Conservation (phyloP, 2,113 vertebrate species). For the Microtus pennsylvanicus region DNA sequence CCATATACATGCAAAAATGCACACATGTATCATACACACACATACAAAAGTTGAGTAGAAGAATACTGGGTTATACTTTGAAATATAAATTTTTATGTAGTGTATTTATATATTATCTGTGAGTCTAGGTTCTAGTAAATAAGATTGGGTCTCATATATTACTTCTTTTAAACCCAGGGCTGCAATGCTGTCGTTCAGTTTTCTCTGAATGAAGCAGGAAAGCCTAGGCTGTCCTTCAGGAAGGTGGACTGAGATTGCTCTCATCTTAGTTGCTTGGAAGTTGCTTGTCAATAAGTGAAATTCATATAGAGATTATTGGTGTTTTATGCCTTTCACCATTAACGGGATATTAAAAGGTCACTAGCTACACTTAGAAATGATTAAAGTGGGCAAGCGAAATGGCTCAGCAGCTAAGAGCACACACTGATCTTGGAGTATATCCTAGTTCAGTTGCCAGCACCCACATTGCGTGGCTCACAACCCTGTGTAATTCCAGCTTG, state of each 20-base stretch:
- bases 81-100: neutral
- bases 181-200: neutral
- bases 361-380: neutral
- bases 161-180: neutral
- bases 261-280: neutral
- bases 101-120: neutral
- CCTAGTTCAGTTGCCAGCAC: neutral
- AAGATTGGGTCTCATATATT: too few species aligned
- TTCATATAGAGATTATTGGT: neutral
- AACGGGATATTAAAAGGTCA: neutral
- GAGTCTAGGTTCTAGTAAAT: neutral
- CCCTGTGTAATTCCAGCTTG: neutral
- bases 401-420: neutral
- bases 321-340: neutral
- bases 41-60: neutral
- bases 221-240: neutral
- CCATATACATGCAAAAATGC: neutral
- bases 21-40: neutral
- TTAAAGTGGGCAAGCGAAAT: fast-evolving
- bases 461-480: neutral
- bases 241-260: neutral
- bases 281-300: neutral
- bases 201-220: neutral
- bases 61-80: neutral
- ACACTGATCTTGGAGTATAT: neutral